These are phyloP conservation scores for Telmatherina bonti DNA, from an alignment of 2,797 vertebrate genomes.

Conservation along the genomic window DNA sequence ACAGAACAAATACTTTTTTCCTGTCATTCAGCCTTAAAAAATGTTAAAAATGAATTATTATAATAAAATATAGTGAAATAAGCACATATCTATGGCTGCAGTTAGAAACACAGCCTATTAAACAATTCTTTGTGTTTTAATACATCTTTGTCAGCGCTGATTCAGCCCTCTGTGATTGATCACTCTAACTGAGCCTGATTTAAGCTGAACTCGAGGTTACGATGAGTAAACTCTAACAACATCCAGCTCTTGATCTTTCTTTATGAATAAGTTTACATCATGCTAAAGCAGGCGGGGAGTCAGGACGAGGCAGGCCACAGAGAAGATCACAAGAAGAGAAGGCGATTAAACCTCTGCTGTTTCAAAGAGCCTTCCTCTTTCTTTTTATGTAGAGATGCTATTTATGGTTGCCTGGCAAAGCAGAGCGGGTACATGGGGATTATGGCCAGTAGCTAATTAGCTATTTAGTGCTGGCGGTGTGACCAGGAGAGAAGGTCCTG, in stretches of 20 bases:
- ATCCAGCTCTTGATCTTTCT: slow-evolving; percentile 45
- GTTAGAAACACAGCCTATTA: not conserved
- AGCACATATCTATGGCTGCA: not conserved
- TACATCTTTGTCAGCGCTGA: slow-evolving; percentile 22
- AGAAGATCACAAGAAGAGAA: slow-evolving; percentile 26
- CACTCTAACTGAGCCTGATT: slow-evolving; percentile 11
- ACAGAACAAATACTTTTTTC: not conserved
- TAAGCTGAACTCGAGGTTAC: slow-evolving; percentile 32
- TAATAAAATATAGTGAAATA: not conserved
- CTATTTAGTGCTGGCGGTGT: slow-evolving; percentile 48
- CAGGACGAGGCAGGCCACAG: slow-evolving; percentile 16
- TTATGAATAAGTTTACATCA: slow-evolving; percentile 51
- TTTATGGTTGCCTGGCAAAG: slow-evolving; percentile 62
- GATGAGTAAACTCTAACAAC: slow-evolving; percentile 40
- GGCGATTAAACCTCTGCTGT: slow-evolving; percentile 57
- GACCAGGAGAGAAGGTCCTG: slow-evolving; percentile 41
- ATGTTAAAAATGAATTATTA: not conserved
- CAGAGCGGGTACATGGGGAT: slow-evolving; percentile 52
- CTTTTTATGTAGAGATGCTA: slow-evolving; percentile 36
- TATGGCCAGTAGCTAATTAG: slow-evolving; percentile 73
- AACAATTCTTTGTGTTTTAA: not conserved
- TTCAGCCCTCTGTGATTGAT: slow-evolving; percentile 29
- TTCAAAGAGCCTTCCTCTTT: slow-evolving; percentile 40
- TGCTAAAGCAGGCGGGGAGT: slow-evolving; percentile 28
- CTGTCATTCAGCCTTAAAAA: not conserved